These are phyloP conservation scores for Emydocephalus ijimae DNA, from an alignment of 2,113 vertebrate genomes.

Conservation along the genomic window DNA sequence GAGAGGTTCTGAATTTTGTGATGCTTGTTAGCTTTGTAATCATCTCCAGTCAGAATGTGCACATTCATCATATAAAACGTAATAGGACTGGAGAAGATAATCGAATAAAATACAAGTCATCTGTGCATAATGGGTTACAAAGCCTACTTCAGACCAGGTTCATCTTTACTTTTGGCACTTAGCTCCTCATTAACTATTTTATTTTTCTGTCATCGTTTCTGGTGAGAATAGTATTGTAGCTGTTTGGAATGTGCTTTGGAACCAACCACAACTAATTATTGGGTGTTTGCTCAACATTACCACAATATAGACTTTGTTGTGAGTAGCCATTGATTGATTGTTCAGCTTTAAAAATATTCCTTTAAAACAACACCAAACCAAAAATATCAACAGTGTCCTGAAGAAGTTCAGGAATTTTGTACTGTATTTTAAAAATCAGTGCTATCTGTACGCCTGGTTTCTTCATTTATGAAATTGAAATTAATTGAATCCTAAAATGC, in stretches of 20 bases:
- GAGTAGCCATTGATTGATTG: not conserved
- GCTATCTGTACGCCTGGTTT: not conserved
- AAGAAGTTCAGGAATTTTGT: not conserved
- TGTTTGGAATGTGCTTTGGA: not conserved
- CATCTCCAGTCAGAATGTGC: not conserved
- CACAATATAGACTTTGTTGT: not conserved
- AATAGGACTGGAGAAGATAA: not conserved
- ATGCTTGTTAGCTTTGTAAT: not conserved
- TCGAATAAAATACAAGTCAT: not conserved
- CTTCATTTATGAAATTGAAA: not conserved
- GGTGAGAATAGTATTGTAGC: not conserved
- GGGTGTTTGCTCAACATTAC: not conserved
- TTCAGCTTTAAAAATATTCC: not conserved
- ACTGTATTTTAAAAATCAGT: not conserved
- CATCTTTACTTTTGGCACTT: not conserved
- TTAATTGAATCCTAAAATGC: not conserved
- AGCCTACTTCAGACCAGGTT: not conserved
- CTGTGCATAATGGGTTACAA: not conserved
- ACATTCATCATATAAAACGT: not conserved
- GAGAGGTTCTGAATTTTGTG: not conserved
- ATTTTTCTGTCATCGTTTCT: not conserved
- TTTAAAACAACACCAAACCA: not conserved
- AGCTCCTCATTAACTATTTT: not conserved
- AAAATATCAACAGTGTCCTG: not conserved
- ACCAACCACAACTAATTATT: not conserved